Evolutionary conservation across 2,888 invertebrate genomes (phyloP), one percentile per base, ranked within the genome.

Genomic region (Hirtodrosophila histrioides): DNA sequence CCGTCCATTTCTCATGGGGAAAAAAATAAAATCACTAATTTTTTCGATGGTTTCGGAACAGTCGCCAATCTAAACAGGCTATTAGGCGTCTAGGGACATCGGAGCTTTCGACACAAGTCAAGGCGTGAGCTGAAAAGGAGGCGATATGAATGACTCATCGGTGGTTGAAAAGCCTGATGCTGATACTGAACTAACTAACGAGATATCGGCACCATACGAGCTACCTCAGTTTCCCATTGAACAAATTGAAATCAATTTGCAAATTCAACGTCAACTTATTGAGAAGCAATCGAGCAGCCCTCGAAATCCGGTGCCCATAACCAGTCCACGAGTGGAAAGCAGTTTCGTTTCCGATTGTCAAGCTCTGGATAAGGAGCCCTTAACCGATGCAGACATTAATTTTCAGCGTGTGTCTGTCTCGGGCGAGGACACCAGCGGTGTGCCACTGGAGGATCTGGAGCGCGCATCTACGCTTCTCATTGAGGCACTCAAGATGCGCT

Each of bases 211-310:
- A 6, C 98, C 98, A 0, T 99, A 98, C 91, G 99, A 99, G 92
- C 96, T 99, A 39, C 98, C 98, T 0, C 98, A 98, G 92, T 99
- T 98, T 92, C 99, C 99, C 40, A 99, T 99, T 88, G 99, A 99
- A 90, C 97, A 98, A 92, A 97, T 97, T 71, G 98, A 98, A 92
- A 97, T 96, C 92, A 98, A 98, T 90, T 93, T 97, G 37, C 95
- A 96, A 54, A 95, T 97, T 68, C 97, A 98, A 90, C 93, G 97
- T 23, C 97, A 97, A 90, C 93, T 98, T 5, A 96, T 96, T 89
- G 95, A 95, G 88, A 96, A 96, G 97, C 83, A 83, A 69, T 76
- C 80, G 33, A 64, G 17, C 64, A 2, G 17, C 23, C 4, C 27
- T 55, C 53, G 55, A 0, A 1, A 41, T 35, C 6, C 23, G 11